These are phyloP conservation scores for Dolichomitus sp. DNA, from an alignment of 2,888 invertebrate species.

Conservation along the genomic window DNA sequence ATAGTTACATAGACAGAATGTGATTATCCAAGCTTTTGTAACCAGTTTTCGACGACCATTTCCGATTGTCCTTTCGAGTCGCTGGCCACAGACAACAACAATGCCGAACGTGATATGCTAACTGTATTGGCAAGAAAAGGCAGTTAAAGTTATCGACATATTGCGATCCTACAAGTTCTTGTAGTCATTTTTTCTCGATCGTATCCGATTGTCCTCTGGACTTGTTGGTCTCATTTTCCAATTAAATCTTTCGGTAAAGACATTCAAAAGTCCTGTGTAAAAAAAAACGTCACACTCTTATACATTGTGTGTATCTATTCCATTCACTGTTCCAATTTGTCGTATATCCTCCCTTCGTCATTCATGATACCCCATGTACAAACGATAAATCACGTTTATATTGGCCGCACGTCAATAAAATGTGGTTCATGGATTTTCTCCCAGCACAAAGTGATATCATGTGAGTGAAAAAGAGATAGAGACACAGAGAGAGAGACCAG, in stretches of 20 bases:
- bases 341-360: constrained; percentile 27
- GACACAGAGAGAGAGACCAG: too few species aligned
- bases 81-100: too few species aligned
- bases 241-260: background rate
- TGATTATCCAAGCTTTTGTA: background rate
- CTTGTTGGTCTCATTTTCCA: background rate
- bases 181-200: background rate
- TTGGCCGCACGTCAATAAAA: constrained; percentile 42
- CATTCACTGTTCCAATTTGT: constrained; percentile 28
- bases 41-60: background rate
- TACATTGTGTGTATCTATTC: background rate
- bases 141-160: background rate
- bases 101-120: too few species aligned
- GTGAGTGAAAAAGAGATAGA: constrained; percentile 8
- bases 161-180: background rate
- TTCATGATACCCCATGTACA: background rate
- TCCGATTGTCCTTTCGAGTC: background rate
- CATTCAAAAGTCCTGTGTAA: background rate
- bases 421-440: constrained; percentile 41
- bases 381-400: constrained; percentile 43
- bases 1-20: background rate
- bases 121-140: too few species aligned
- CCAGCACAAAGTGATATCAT: constrained; percentile 30
- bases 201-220: background rate
- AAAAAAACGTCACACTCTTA: constrained; percentile 2